Conservation (phyloP, 64 coral and sea anemone genomes). For the Montipora cactus region DNA sequence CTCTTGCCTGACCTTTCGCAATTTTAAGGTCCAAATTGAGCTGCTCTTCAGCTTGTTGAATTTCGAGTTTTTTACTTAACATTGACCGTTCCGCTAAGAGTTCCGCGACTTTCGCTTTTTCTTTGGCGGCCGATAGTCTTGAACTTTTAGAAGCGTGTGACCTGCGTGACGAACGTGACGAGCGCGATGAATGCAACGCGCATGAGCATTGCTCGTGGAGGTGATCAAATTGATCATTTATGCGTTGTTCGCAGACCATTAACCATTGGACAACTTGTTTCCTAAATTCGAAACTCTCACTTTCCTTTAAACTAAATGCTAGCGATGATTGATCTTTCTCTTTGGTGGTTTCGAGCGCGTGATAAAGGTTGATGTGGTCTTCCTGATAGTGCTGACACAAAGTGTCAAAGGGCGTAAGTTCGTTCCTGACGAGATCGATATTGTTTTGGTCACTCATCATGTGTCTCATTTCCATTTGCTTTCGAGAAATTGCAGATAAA, state of each 20-base stretch:
- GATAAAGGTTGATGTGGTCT: neutral
- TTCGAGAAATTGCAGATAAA: neutral
- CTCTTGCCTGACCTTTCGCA: neutral
- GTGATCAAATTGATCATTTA: neutral
- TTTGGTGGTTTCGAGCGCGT: neutral
- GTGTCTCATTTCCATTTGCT: neutral
- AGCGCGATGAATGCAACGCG: neutral
- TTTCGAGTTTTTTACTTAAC: neutral
- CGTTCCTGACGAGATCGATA: neutral
- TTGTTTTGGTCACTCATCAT: neutral
- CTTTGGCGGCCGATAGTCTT: neutral
- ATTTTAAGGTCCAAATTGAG: neutral
- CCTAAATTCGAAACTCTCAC: neutral
- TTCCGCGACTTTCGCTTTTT: neutral
- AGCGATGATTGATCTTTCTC: neutral
- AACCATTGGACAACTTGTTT: neutral
- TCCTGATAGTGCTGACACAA: neutral
- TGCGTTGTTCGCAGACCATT: neutral
- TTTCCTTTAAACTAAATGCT: neutral
- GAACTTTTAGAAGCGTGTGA: neutral
- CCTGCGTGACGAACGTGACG: neutral
- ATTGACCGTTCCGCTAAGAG: neutral
- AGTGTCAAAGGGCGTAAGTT: neutral
- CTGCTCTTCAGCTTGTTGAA: neutral
- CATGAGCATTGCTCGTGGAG: neutral